Evolutionary conservation across 2,113 vertebrate genomes (phyloP), one percentile per base, ranked within the genome.

Genomic region (Cyprinodon variegatus): DNA sequence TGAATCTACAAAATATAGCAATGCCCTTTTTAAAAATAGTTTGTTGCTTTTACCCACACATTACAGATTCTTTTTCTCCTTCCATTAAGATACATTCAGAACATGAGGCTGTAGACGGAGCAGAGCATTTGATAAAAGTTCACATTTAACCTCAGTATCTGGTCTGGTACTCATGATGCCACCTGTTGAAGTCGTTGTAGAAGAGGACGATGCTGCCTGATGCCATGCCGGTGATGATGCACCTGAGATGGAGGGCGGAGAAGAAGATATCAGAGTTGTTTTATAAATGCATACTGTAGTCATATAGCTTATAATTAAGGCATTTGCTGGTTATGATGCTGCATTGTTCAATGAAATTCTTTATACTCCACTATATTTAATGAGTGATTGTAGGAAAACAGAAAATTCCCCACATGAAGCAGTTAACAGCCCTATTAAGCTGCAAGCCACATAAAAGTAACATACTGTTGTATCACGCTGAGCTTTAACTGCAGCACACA

Each of bases 1-100:
- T 90, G 94, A 89, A 91, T 96, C 97, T 99, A 99, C 95, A 99
- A 99, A 99, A 99, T 93, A 98, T 97, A 98, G 95, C 96, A 96
- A 96, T 96, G 95, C 95, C 95, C 92, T 93, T 89, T 94, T n/a
- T 38, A 95, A 97, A 99, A 98, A 99, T 97, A 97, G 95, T 93
- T 96, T 94, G 93, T 89, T 95, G 90, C 86, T 94, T 93, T 93
- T 76, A 94, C 93, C 93, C 94, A 90, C 93, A 80, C 79, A 67
- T 79, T 87, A 90, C 88, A 85, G 64, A 57, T 62, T 62, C 45
- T 73, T 62, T 66, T 67, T 70, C 65, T 82, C 78, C 72, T 86
- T 82, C 67, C 67, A 41, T 17, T 88, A 48, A 81, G 88, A 88
- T 92, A 93, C 92, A 93, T 93, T 94, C 91, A 92, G 94, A 94